Conservation (phyloP, 2,113 vertebrate genomes). For the Vulpes ferrilata region DNA sequence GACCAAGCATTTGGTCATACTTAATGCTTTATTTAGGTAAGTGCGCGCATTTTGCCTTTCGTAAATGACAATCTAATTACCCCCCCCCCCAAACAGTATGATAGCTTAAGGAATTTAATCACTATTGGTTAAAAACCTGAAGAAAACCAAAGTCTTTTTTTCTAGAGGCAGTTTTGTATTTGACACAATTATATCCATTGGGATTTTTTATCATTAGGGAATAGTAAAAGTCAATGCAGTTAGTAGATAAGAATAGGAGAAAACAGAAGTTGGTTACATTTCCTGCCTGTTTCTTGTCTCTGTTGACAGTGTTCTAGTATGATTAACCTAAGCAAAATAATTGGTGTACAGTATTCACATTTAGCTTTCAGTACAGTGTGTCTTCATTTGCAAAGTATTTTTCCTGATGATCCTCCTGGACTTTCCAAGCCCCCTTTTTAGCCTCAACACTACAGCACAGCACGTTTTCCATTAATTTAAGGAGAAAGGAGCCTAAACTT, state of each 20-base stretch:
- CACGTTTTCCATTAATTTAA: neutral
- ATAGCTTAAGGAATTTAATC: neutral
- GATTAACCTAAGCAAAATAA: slow-evolving; percentile 25
- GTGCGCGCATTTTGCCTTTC: neutral
- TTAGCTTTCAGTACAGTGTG: neutral
- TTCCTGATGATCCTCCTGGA: neutral
- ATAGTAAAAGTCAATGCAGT: neutral
- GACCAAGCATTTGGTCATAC: neutral
- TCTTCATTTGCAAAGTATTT: slow-evolving; percentile 26
- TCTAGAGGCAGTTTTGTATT: slow-evolving; percentile 39
- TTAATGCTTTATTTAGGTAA: neutral
- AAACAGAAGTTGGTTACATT: slow-evolving; percentile 26
- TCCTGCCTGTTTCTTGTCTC: slow-evolving; percentile 25
- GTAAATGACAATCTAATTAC: neutral
- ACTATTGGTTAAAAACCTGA: slow-evolving; percentile 14
- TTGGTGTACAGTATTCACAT: neutral
- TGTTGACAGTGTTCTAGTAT: slow-evolving; percentile 33
- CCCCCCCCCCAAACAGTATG: neutral
- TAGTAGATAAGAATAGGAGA: slow-evolving; percentile 13
- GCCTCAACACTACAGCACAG: neutral
- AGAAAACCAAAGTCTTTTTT: neutral
- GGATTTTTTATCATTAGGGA: neutral
- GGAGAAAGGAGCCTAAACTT: neutral
- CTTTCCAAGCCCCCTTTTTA: neutral
- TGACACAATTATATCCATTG: neutral